Conservation (phyloP, 2,113 vertebrate species). For the Grallaria varia region DNA sequence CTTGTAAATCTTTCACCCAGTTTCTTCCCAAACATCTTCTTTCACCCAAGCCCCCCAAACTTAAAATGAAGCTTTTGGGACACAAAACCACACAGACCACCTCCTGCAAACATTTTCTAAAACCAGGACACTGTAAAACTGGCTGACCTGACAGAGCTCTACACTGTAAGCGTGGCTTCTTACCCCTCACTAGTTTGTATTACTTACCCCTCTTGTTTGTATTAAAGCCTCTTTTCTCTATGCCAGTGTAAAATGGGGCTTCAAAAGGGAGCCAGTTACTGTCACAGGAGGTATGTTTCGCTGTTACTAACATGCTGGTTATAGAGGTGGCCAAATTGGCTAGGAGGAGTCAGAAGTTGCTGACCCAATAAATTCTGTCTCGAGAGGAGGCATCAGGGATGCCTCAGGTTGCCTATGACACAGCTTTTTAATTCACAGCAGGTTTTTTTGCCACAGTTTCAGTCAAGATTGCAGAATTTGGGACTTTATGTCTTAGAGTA, state of each 20-base stretch:
- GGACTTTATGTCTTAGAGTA: background rate
- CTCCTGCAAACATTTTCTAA: background rate
- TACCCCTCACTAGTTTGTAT: background rate
- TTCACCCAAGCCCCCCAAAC: background rate
- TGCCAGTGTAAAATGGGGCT: background rate
- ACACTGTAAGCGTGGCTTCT: background rate
- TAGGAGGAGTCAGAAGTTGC: background rate
- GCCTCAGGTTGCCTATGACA: background rate
- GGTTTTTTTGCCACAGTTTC: background rate
- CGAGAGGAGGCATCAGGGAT: fast-evolving
- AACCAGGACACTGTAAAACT: background rate
- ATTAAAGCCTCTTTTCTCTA: background rate
- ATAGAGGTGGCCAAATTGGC: background rate
- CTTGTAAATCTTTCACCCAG: background rate
- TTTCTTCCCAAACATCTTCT: background rate
- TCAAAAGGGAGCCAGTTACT: background rate
- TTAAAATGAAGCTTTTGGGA: background rate
- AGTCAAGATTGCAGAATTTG: background rate
- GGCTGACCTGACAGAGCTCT: background rate
- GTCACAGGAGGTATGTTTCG: background rate
- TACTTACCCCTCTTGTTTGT: fast-evolving
- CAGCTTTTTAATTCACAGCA: background rate
- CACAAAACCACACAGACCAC: background rate
- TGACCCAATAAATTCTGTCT: background rate
- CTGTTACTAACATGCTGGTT: background rate